Base-by-base conservation (phyloP, 53 echinoderm and acorn worm species). In the Patiria pectinifera region DNA sequence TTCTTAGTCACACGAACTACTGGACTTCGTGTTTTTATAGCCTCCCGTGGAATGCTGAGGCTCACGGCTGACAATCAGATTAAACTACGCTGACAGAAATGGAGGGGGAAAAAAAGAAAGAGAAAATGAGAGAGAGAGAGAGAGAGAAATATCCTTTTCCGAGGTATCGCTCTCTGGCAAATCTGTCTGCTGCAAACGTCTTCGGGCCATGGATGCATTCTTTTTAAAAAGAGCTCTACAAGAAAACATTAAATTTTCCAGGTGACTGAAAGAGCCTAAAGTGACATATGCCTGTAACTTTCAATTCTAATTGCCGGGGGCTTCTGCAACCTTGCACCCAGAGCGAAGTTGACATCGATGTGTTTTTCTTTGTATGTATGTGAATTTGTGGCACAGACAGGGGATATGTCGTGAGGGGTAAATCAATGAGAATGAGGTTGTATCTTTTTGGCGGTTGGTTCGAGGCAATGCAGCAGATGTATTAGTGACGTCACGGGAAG, bases 251-350 rank as follows among this genome's bases (percentile, higher is more conserved):
- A 76, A 87, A 75, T 87, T 59, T 77, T 76, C 76, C 76, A 35
- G 49, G 49, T 87, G 87, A 87, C 53, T 35, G 87, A 87, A 76
- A 76, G 87, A 76, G 74, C 87, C 59, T 25, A 87, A 86, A 87
- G 44, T 87, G 35, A 35, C 35, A 1, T 1, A 35, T 35, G 35
- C 35, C 49, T 48, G 3, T 47, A 19, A 11, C 48, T 81, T 87
- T 87, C 46, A 87, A 76, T 76, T 74, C 87, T 24, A 75, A 87
- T 76, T 75, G 76, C 69, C 87, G 58, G 59, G 58, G 76, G 75
- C 24, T 12, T 26, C 24, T 35, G 35, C 48, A 43, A 48, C 3
- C 23, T 58, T 75, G 75, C 45, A 69, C 75, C 76, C 59, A 76
- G 77, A 87, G 49, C 86, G 48, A 74, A 46, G 7, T 66, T 19